phyloP scores from a whole-genome alignment of 1,140 invertebrate species.

The Drosophila tsacasi region DNA sequence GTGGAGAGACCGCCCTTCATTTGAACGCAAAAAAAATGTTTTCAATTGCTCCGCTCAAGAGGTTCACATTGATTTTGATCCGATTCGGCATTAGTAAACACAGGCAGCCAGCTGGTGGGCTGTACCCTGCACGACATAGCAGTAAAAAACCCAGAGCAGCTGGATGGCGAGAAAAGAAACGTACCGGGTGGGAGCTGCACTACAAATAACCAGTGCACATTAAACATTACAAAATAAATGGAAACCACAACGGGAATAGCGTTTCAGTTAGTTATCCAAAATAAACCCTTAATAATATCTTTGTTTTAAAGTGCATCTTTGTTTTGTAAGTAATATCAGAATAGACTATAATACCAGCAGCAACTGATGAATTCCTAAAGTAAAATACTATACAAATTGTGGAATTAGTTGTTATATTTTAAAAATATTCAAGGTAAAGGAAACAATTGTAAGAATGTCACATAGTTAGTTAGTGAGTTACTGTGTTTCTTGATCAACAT shows the following conservation, averaged over 20 bases:
- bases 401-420: no score
- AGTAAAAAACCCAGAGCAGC: neutral
- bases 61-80: slow-evolving; percentile 36
- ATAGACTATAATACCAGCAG: neutral
- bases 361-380: neutral
- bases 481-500: no score
- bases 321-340: neutral
- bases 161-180: no score
- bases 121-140: neutral
- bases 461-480: no score
- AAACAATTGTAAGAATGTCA: no score
- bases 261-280: no score
- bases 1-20: neutral
- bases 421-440: no score
- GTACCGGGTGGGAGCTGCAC: neutral
- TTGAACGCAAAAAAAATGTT: slow-evolving; percentile 20
- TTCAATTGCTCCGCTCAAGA: slow-evolving; percentile 33
- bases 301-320: neutral
- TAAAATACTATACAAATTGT: no score
- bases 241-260: no score
- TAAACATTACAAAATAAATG: neutral
- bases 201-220: neutral
- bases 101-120: neutral
- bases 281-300: no score
- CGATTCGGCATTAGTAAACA: slow-evolving; percentile 24